Percentiles rank a stretch among this genome's conserved stretches.
These are phyloP conservation scores for Thamnophis elegans DNA, from an alignment of 2,797 vertebrate genomes.

Conservation along the genomic window DNA sequence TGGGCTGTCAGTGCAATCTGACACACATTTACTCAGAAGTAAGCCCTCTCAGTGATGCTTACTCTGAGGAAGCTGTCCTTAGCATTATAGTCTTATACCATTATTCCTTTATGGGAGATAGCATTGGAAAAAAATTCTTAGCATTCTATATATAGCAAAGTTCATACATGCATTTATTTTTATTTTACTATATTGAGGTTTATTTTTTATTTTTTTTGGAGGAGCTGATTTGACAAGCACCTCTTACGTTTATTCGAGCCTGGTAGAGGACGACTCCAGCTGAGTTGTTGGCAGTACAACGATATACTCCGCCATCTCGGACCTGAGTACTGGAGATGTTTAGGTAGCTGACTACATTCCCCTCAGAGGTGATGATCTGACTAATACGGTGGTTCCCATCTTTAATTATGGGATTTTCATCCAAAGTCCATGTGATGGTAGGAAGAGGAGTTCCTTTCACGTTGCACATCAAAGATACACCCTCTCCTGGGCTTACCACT, in stretches of 20 bases:
- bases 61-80: neutral
- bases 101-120: conserved; percentile 38
- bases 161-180: conserved; percentile 67
- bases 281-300: conserved; percentile 98
- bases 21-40: neutral
- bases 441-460: conserved; percentile 96
- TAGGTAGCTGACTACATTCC: conserved; percentile 95
- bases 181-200: conserved; percentile 68
- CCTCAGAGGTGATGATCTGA: conserved; percentile 91
- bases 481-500: conserved; percentile 92
- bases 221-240: conserved; percentile 99
- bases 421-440: conserved; percentile 91
- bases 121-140: neutral
- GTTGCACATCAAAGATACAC: conserved; percentile 92
- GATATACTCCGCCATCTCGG: conserved; percentile 95
- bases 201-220: conserved; percentile 80
- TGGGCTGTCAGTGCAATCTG: neutral
- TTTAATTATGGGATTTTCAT: conserved; percentile 94
- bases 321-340: conserved; percentile 96
- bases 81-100: conserved; percentile 16
- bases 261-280: conserved; percentile 98
- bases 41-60: neutral
- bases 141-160: conserved; percentile 63
- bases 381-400: conserved; percentile 92
- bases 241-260: conserved; percentile 99